Evolutionary conservation across 2,888 invertebrate genomes (phyloP).

Genomic region (Pristionchus fissidentatus): DNA sequence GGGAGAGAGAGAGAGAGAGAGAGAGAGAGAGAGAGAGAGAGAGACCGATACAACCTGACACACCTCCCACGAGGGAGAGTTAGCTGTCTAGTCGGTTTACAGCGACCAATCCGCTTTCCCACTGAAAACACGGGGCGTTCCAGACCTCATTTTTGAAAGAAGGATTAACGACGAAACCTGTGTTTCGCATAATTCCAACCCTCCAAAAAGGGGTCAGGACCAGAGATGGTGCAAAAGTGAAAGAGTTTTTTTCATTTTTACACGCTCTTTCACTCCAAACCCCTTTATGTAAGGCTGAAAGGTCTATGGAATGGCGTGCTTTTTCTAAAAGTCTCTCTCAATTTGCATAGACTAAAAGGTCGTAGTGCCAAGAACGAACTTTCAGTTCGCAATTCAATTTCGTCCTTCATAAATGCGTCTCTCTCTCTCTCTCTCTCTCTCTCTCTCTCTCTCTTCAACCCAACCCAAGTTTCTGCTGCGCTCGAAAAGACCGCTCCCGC

Average conservation of each 20-base stretch:
- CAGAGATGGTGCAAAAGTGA: too few species aligned
- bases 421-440: neutral
- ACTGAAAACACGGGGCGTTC: neutral
- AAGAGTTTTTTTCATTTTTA: too few species aligned
- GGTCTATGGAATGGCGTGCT: too few species aligned
- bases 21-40: neutral
- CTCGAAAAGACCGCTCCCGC: neutral
- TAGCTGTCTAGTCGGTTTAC: neutral
- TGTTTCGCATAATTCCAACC: too few species aligned
- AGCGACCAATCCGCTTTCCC: neutral
- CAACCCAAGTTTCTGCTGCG: neutral
- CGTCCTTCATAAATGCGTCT: neutral
- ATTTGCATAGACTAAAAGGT: neutral
- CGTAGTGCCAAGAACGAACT: neutral
- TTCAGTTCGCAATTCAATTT: neutral
- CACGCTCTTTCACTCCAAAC: too few species aligned
- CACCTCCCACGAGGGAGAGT: too few species aligned
- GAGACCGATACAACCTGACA: neutral
- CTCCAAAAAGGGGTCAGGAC: too few species aligned
- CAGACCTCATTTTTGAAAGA: neutral
- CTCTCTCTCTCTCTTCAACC: neutral
- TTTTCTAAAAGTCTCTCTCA: neutral
- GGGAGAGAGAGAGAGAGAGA: neutral
- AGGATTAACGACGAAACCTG: neutral
- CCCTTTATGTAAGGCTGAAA: too few species aligned